Percentiles rank a stretch among this genome's conserved stretches.
phyloP scores from a whole-genome alignment of 2,888 invertebrate genomes.

The Acanthosepion pharaonis region DNA sequence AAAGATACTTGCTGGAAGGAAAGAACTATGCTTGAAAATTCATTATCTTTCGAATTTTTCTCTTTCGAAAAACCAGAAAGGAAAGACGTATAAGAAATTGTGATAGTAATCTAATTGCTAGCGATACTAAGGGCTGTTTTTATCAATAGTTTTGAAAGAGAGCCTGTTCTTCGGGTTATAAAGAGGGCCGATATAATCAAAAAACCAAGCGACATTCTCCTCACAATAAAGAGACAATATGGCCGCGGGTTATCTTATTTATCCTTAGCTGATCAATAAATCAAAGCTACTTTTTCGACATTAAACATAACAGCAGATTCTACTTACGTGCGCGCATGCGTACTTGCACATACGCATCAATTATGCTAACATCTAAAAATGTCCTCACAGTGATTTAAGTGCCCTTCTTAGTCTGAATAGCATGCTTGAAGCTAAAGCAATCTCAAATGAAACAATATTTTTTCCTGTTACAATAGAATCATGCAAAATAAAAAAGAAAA shows the following conservation, averaged over 20 bases:
- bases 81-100: neutral
- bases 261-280: neutral
- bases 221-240: neutral
- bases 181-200: neutral
- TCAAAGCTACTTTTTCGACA: neutral
- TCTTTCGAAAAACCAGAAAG: neutral
- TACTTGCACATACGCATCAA: no score
- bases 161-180: neutral
- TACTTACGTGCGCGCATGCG: neutral
- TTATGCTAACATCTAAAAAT: neutral
- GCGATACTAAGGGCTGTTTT: conserved; percentile 6
- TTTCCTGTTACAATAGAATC: neutral
- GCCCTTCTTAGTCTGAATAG: neutral
- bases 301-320: neutral
- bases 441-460: neutral
- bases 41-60: neutral
- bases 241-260: neutral
- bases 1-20: neutral
- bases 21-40: neutral
- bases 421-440: neutral
- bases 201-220: neutral
- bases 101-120: neutral
- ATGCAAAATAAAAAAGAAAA: no score
- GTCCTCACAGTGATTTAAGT: neutral
- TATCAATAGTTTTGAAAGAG: neutral